Base-by-base conservation (phyloP, 2,888 invertebrate species). In the Bruchidius siliquastri region DNA sequence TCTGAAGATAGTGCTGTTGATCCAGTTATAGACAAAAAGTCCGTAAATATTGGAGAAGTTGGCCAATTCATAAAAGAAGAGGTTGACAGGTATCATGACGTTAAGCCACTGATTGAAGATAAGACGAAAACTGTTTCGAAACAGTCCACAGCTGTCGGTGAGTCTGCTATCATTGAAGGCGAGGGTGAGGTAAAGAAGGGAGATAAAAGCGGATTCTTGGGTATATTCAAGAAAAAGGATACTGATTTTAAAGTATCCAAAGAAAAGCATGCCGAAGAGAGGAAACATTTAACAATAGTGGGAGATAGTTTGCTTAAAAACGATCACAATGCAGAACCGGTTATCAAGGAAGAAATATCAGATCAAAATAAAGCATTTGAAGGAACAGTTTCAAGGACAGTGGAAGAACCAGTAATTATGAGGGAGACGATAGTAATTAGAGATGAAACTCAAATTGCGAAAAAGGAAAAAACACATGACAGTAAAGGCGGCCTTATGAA, bases 291-390 rank as follows among this genome's bases (percentile, higher is more conserved):
- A n/a, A 21, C 72, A 74, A 22, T 71, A 74, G 68, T 20, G 71
- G 20, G 49, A 49, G 20, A 66, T 68, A 69, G 74, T 82, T 67
- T 26, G 3, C 26, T 26, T 26, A 8, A 26, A 26, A 74, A 79
- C 68, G 74, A 78, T 67, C 73, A 78, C 21, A 77, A 79, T 74
- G 26, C 26, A 4, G 8, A 26, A 8, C 26, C 26, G 2, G 26
- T 26, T 26, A 26, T 26, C 26, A 26, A 26, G 8, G 3, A 26
- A 26, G 26, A 26, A 2, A 8, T 26, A 26, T 4, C 26, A 26
- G 26, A 26, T 8, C 26, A 26, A 2, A 26, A 26, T 26, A 26
- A 4, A 26, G 26, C 8, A 26, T 4, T 8, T 26, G 26, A 26
- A 26, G 26, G 26, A 8, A 4, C 26, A 49, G 18, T 49, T 49